phyloP scores from a whole-genome alignment of 64 coral and sea anemone species.

The Montipora foliosa region DNA sequence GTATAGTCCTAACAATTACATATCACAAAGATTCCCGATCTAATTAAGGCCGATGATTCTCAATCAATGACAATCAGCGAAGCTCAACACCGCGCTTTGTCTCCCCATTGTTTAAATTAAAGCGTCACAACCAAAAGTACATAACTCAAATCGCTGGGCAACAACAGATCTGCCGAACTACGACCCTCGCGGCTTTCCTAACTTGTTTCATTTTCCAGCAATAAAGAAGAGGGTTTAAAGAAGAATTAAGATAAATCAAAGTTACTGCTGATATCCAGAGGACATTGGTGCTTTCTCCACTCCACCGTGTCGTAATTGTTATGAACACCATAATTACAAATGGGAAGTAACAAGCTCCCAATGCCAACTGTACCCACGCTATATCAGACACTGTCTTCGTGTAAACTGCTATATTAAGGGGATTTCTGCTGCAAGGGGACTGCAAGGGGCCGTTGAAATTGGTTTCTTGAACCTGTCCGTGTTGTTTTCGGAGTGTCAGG shows the following conservation, averaged over 20 bases:
- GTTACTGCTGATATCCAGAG: neutral
- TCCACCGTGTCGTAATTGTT: neutral
- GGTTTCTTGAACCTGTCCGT: neutral
- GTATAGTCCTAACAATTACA: no score
- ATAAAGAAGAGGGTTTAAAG: conserved; percentile 22
- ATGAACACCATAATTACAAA: neutral
- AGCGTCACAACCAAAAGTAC: no score
- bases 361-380: conserved; percentile 4
- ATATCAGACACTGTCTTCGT: conserved; percentile 6
- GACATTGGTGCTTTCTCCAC: neutral
- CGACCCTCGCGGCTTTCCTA: neutral
- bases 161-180: neutral
- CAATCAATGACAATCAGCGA: no score
- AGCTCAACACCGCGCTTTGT: no score
- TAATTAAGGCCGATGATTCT: no score
- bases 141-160: neutral
- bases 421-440: neutral
- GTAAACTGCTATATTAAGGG: neutral
- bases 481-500: neutral
- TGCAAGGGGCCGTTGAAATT: neutral
- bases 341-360: neutral
- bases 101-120: no score
- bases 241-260: conserved; percentile 12
- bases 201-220: conserved; percentile 20
- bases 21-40: no score